A percentile compares a stretch with the other conserved stretches of the same genome.
Evolutionary conservation across 2,888 invertebrate species (phyloP).

Genomic region (Eristalis intricaria): DNA sequence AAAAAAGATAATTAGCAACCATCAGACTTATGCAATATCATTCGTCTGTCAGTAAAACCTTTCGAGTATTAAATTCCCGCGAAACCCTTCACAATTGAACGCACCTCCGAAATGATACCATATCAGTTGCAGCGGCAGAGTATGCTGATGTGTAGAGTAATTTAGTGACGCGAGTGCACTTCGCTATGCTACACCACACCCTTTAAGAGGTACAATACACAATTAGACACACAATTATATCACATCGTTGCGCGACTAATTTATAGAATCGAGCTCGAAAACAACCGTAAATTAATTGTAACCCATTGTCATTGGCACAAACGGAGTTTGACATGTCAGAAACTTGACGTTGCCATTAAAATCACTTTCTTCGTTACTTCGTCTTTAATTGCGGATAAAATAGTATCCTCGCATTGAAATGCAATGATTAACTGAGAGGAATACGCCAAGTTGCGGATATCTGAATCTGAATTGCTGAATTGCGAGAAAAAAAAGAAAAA

Average conservation of each 20-base stretch:
- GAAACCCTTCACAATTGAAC: not conserved
- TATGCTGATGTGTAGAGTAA: conserved; percentile 1
- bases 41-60: no score
- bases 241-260: conserved; percentile 37
- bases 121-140: conserved; percentile 17
- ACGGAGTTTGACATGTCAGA: not conserved
- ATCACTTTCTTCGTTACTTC: not conserved
- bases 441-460: conserved; percentile 12
- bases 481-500: not conserved
- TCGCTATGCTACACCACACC: not conserved
- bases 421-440: conserved; percentile 50
- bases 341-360: not conserved
- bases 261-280: conserved; percentile 24
- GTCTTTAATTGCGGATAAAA: conserved; percentile 37
- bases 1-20: no score
- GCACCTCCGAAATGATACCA: conserved; percentile 62
- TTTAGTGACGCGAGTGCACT: conserved; percentile 21
- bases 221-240: conserved; percentile 40
- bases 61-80: not conserved
- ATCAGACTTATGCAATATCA: no score
- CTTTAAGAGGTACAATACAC: not conserved
- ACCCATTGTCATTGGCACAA: not conserved
- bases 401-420: conserved; percentile 45
- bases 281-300: conserved; percentile 11
- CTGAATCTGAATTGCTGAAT: conserved; percentile 32